Percentiles rank a stretch among this genome's conserved stretches.
Conservation (phyloP, 2,113 vertebrate genomes). For the Chrysemys picta region DNA sequence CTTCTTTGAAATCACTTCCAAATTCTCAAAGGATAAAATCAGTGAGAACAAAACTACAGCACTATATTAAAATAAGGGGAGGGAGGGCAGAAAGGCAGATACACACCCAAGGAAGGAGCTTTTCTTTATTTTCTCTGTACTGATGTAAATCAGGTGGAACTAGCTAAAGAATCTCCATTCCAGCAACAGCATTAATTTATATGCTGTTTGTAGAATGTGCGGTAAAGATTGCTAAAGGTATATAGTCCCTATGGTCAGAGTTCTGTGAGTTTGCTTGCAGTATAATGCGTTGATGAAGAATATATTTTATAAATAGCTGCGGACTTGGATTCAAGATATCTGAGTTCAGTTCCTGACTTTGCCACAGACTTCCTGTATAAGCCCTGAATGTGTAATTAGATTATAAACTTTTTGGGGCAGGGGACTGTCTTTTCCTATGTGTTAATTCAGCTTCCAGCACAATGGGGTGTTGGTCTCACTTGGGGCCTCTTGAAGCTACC, state of each 20-base stretch:
- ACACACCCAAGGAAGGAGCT: conserved; percentile 30
- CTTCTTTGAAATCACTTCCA: conserved; percentile 68
- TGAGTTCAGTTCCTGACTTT: conserved; percentile 22
- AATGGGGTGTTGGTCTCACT: not conserved
- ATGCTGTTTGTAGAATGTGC: not conserved
- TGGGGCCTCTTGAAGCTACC: not conserved
- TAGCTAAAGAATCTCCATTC: not conserved
- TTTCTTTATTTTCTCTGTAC: not conserved
- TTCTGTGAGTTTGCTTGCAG: not conserved
- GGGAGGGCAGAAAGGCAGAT: conserved; percentile 52
- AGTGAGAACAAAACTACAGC: conserved; percentile 28
- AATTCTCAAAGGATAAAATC: conserved; percentile 67
- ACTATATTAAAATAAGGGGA: conserved; percentile 55
- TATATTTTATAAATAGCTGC: not conserved
- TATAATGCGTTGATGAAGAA: conserved; percentile 66
- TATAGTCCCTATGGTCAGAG: not conserved
- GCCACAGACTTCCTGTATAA: conserved; percentile 31
- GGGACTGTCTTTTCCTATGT: not conserved
- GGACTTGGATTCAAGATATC: conserved; percentile 8
- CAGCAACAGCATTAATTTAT: not conserved
- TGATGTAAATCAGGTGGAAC: not conserved
- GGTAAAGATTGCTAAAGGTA: not conserved
- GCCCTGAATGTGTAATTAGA: not conserved
- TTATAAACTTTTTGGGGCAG: accelerated
- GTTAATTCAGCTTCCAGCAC: accelerated